phyloP scores from a whole-genome alignment of 1,140 invertebrate species.

The Drosophila teissieri region DNA sequence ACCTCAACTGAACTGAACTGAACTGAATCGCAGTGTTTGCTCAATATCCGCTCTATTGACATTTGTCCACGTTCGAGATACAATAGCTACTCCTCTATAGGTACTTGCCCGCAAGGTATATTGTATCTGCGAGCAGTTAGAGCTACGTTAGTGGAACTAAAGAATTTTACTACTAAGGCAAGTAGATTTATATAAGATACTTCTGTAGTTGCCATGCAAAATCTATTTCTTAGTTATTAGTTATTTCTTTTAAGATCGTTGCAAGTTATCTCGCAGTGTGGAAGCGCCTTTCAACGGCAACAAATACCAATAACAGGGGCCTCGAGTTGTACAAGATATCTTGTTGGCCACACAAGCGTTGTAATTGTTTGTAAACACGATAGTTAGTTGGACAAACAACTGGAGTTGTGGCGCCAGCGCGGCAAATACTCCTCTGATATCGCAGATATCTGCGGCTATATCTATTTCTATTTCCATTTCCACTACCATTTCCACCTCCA shows the following conservation, averaged over 20 bases:
- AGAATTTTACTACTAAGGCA: no score
- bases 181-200: no score
- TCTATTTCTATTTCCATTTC: slow-evolving; percentile 20
- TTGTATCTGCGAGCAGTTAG: no score
- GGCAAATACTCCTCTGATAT: slow-evolving; percentile 63
- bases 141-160: not conserved
- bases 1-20: slow-evolving; percentile 44
- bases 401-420: slow-evolving; percentile 73
- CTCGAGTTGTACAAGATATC: slow-evolving; percentile 37
- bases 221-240: not conserved
- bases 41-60: slow-evolving; percentile 59
- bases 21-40: slow-evolving; percentile 46
- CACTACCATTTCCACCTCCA: slow-evolving; percentile 4
- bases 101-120: not conserved
- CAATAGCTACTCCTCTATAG: not conserved
- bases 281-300: not conserved
- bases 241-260: no score
- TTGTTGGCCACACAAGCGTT: slow-evolving; percentile 59
- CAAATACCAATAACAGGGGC: slow-evolving; percentile 20
- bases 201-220: no score
- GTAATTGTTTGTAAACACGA: slow-evolving; percentile 81
- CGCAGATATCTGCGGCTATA: slow-evolving; percentile 29
- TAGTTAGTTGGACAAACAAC: slow-evolving; percentile 74
- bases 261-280: slow-evolving; percentile 2
- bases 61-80: slow-evolving; percentile 23